Evolutionary conservation across 2,113 vertebrate genomes (phyloP), one percentile per base, ranked within the genome.

Genomic region (Burhinus oedicnemus): DNA sequence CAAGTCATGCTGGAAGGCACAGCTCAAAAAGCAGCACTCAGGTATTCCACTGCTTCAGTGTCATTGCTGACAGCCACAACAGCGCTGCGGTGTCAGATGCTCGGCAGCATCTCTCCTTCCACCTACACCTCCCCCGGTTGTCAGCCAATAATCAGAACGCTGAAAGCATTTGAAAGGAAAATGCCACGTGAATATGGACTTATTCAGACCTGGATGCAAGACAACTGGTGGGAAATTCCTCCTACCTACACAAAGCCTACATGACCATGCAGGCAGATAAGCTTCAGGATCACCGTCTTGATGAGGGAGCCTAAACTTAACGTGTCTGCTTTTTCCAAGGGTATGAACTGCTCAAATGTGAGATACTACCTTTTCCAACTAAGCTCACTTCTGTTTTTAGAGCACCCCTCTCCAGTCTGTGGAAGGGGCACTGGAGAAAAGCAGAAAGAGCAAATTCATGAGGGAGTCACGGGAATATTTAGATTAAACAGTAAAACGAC

Each of bases 71-170:
- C 94, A 97, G 94, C 72, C 87, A 70, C 76, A 94, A 90, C 81
- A 93, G 95, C 61, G 42, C 66, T 6, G 0, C 17, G 2, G 27
- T 79, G 89, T 81, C 82, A 90, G 93, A 76, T 78, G 91, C 83
- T 88, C 72, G 1, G 88, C 69, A 82, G 88, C 64, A 79, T 68
- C 84, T 90, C 75, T 88, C 84, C 87, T 94, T 94, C 84, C 89
- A 91, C 87, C 92, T 84, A 93, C 96, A 90, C 84, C 89, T 95
- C 76, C 85, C 69, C 65, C 30, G 5, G 51, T 22, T 90, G 91
- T 88, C 95, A 96, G 71, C 68, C 75, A 84, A 68, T 89, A 91
- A 95, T 83, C 84, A 96, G 83, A 91, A 80, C 42, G n/a, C 76
- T 54, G 84, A 87, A 94, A 69, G 79, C 55, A 94, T 45, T 89